Evolutionary conservation across 2,888 invertebrate genomes (phyloP).

Genomic region (Dryococelus australis): DNA sequence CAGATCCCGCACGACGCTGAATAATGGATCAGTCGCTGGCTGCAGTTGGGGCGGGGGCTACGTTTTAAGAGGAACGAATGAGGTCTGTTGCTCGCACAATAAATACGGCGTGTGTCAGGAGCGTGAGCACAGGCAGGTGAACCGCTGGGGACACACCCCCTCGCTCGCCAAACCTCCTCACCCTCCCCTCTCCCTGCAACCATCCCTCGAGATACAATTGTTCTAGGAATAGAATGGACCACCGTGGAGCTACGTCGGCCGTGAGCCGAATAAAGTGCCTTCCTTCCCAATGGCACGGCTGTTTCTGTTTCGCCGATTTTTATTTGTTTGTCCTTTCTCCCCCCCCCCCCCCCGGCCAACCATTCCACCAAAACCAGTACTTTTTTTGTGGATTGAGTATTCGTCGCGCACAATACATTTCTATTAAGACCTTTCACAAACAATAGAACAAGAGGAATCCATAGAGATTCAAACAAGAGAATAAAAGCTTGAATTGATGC

Average conservation of each 20-base stretch:
- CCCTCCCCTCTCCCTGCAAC: not conserved
- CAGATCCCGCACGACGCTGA: constrained; percentile 22
- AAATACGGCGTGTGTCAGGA: constrained; percentile 38
- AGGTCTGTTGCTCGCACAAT: constrained; percentile 38
- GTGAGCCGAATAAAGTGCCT: not conserved
- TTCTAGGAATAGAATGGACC: constrained; percentile 16
- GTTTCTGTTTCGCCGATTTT: not conserved
- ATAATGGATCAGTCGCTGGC: constrained; percentile 37
- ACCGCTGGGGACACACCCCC: not conserved
- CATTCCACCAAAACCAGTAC: not conserved
- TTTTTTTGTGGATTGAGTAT: not conserved
- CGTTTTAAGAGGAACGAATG: constrained; percentile 41
- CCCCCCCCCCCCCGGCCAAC: not conserved
- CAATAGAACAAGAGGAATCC: not conserved
- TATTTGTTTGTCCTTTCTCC: not conserved
- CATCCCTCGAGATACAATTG: not conserved
- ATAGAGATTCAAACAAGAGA: not conserved
- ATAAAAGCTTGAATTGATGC: not conserved
- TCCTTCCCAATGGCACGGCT: not conserved
- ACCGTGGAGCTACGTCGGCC: not conserved
- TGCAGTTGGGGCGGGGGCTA: not conserved
- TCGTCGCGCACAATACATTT: not conserved
- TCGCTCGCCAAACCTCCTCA: not conserved
- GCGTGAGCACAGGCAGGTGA: not conserved
- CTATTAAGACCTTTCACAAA: not conserved